Conservation (phyloP, 2,888 invertebrate genomes). For the Patella caerulea region DNA sequence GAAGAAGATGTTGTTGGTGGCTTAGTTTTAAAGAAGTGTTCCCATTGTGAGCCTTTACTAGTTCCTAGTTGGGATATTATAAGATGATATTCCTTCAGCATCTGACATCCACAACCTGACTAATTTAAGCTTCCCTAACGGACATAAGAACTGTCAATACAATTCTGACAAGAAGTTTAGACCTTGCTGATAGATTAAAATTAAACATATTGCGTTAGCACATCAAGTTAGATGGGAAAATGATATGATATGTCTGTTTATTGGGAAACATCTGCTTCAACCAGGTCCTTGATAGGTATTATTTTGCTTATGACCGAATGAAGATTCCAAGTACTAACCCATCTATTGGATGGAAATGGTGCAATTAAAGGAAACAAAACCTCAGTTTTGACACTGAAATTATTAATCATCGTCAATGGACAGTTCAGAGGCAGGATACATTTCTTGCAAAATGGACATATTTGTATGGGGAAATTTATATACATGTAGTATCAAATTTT, state of each 20-base stretch:
- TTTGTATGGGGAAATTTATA: too few species aligned
- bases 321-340: slow-evolving; percentile 1
- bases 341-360: slow-evolving; percentile 27
- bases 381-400: background rate
- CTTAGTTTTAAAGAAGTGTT: background rate
- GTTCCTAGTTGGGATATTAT: background rate
- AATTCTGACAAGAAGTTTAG: background rate
- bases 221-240: background rate
- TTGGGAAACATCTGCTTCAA: background rate
- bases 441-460: too few species aligned
- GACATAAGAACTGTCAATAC: background rate
- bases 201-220: background rate
- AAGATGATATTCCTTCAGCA: background rate
- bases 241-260: background rate
- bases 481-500: too few species aligned
- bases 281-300: background rate
- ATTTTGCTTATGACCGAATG: background rate
- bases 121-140: background rate
- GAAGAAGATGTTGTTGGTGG: too few species aligned
- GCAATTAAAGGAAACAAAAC: background rate
- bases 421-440: slow-evolving; percentile 1
- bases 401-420: background rate
- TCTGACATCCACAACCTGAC: background rate
- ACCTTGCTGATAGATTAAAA: background rate
- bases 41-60: background rate